Base-by-base conservation (phyloP, 2,797 vertebrate genomes). In the Aphelocoma californica region DNA sequence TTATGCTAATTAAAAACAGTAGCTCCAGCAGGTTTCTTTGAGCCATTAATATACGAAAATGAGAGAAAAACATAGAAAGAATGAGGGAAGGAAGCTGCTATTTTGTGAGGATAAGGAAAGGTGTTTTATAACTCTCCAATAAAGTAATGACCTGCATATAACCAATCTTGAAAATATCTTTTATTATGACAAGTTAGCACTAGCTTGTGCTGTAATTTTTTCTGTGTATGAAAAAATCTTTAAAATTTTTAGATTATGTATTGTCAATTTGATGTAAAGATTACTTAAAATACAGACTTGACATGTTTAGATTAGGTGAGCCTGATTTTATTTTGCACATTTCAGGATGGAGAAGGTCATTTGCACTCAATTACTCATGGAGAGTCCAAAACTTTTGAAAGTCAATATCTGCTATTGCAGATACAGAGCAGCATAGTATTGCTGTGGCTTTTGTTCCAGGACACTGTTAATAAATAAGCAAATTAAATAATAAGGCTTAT, bases 1-100 rank as follows among this genome's bases (percentile, higher is more conserved):
- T 86, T 89, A 83, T 82, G 81, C 11, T 93, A 92, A 96, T 94
- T 70, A 84, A 81, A 90, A 86, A 26, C 18, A 26, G 32, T 74
- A 84, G 7, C 16, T 78, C 28, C 51, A 90, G 26, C 24, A 74
- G 71, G 26, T 32, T 84, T 38, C 45, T 88, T 93, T 90, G 40
- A 86, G 74, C 19, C 28, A 45, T 16, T 69, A 24, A 83, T 57
- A 36, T 45, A 47, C 14, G 14, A 54, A 91, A 65, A 64, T 2
- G 13, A 64, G 14, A 48, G 4, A 32, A 93, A 81, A 54, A 15
- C 10, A 25, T 28, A 51, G 13, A 44, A 69, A 81, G 10, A 82
- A 81, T 3, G 15, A 92, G 44, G 17, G 23, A 81, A 80, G 9
- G 24, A 61, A 47, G 10, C 7, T 44, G 5, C 11, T 64, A 40